phyloP scores from a whole-genome alignment of 2,797 vertebrate genomes.

The Rhynchonycteris naso region DNA sequence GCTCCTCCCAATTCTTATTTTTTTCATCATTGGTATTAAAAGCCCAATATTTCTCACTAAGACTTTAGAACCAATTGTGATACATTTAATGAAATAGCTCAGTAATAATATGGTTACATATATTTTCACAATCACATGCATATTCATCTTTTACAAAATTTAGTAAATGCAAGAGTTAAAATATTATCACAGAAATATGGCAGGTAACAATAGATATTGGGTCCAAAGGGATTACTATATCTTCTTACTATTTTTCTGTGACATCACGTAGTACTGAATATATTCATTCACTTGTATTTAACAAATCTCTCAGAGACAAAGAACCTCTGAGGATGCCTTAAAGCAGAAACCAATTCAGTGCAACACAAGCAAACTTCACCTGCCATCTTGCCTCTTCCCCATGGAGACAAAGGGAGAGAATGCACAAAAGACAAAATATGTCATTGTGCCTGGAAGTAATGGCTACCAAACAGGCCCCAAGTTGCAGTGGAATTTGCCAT shows the following conservation, averaged over 20 bases:
- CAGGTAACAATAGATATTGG: background rate
- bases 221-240: background rate
- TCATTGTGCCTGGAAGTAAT: background rate
- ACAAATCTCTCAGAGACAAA: conserved; percentile 30
- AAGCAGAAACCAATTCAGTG: background rate
- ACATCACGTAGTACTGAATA: background rate
- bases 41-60: background rate
- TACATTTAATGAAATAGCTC: conserved; percentile 41
- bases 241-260: background rate
- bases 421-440: conserved; percentile 23
- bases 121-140: conserved; percentile 1
- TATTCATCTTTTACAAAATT: conserved; percentile 10
- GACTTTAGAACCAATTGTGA: background rate
- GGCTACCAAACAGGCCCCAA: background rate
- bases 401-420: conserved; percentile 1
- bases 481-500: background rate
- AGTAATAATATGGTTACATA: conserved; percentile 8
- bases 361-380: conserved; percentile 19
- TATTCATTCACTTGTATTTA: background rate
- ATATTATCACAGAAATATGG: background rate
- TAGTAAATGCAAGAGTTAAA: background rate
- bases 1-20: background rate
- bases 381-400: background rate
- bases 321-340: background rate
- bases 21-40: background rate